Conservation (phyloP, 2,797 vertebrate species). For the Steatocranus sp. region DNA sequence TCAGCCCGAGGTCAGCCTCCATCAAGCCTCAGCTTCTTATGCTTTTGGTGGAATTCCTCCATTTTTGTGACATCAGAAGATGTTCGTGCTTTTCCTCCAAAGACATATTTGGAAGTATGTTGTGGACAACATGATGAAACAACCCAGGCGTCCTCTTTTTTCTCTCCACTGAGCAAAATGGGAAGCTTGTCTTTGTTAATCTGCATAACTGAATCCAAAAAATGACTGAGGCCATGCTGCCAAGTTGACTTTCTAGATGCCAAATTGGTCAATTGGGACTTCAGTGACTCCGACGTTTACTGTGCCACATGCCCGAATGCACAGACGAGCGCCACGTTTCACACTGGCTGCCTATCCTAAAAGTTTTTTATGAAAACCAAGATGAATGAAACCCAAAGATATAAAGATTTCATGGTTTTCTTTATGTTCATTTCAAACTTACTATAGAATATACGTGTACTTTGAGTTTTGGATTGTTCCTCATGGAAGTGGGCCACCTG, state of each 20-base stretch:
- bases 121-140: slow-evolving; percentile 21
- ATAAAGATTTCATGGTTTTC: slow-evolving; percentile 68
- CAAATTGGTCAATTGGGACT: slow-evolving; percentile 49
- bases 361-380: slow-evolving; percentile 64
- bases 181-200: background rate
- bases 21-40: background rate
- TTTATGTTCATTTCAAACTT: slow-evolving; percentile 42
- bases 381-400: slow-evolving; percentile 77
- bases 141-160: background rate
- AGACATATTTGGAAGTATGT: background rate
- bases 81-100: background rate
- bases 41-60: background rate
- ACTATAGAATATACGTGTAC: slow-evolving; percentile 3
- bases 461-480: slow-evolving; percentile 37
- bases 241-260: slow-evolving; percentile 56
- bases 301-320: slow-evolving; percentile 7
- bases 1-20: background rate
- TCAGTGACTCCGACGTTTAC: slow-evolving; percentile 19
- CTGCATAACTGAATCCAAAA: slow-evolving; percentile 12
- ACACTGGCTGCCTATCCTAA: slow-evolving; percentile 62
- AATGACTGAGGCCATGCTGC: slow-evolving; percentile 23
- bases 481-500: slow-evolving; percentile 45
- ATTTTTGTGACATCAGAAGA: background rate
- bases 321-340: slow-evolving; percentile 5
- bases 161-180: background rate